These are phyloP conservation scores for Fundulus diaphanus DNA, from an alignment of 2,797 vertebrate genomes.

Conservation along the genomic window DNA sequence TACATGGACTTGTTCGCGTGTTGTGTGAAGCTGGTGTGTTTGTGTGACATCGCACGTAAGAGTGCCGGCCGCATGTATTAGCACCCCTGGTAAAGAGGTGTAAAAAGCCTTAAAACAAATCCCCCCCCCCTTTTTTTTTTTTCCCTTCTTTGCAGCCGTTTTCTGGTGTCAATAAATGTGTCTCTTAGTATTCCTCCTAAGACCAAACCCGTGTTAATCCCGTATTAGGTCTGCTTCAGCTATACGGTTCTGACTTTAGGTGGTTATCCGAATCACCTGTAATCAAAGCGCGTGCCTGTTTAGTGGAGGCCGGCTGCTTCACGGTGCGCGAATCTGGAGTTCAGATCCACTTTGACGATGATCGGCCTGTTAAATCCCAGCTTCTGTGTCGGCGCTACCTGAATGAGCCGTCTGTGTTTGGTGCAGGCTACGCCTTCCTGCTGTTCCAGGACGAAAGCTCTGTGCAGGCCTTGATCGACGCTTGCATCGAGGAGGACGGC, in stretches of 20 bases:
- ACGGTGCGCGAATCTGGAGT: not conserved
- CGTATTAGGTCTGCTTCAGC: not conserved
- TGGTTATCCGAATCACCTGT: slow-evolving; percentile 23
- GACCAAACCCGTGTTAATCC: no score
- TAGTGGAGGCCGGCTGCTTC: not conserved
- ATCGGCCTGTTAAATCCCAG: slow-evolving; percentile 34
- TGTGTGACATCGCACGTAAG: not conserved
- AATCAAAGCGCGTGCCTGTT: not conserved
- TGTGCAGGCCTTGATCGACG: slow-evolving; percentile 98
- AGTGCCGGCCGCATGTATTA: not conserved
- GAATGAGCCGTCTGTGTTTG: slow-evolving; percentile 42
- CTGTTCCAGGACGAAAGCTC: slow-evolving; percentile 99
- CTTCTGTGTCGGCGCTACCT: slow-evolving; percentile 33
- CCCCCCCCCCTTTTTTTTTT: no score
- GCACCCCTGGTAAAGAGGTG: not conserved
- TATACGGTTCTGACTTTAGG: slow-evolving; percentile 10
- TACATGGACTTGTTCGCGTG: not conserved
- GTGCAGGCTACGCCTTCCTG: slow-evolving; percentile 95
- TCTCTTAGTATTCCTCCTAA: not conserved
- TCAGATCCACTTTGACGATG: slow-evolving; percentile 2
- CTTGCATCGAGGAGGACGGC: slow-evolving; percentile 98
- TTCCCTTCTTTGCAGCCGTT: not conserved
- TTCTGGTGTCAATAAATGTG: not conserved
- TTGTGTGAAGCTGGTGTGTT: not conserved
- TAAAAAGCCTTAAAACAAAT: not conserved